These are phyloP conservation scores for Pristionchus pacificus DNA, from an alignment of 1,140 invertebrate species.

Conservation along the genomic window DNA sequence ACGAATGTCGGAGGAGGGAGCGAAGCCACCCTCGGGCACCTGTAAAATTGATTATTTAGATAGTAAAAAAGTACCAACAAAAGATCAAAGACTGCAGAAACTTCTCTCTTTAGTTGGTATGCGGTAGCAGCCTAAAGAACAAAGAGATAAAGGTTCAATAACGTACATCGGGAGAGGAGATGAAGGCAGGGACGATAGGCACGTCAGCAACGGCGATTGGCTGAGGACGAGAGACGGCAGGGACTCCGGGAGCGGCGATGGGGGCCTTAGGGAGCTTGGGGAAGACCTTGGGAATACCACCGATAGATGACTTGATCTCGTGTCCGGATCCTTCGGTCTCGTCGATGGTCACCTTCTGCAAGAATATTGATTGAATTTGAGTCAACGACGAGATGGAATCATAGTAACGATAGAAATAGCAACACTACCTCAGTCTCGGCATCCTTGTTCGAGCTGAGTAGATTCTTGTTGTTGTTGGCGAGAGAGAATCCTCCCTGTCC, in stretches of 20 bases:
- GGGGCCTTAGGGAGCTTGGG: slow-evolving; percentile 46
- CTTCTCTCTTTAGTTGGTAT: too few relatives aligned
- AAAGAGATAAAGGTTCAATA: slow-evolving; percentile 4
- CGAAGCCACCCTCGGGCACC: slow-evolving; percentile 54
- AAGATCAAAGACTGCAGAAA: too few relatives aligned
- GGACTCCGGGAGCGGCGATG: background rate
- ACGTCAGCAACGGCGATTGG: slow-evolving; percentile 3
- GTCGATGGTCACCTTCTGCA: slow-evolving; percentile 33
- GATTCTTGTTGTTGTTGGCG: slow-evolving; percentile 39
- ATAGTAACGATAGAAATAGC: slow-evolving; percentile 14
- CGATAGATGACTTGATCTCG: slow-evolving; percentile 40
- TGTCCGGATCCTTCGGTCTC: slow-evolving; percentile 35
- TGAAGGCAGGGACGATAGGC: slow-evolving; percentile 8
- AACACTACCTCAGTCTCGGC: slow-evolving; percentile 36
- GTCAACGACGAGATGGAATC: too few relatives aligned
- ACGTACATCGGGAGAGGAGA: background rate
- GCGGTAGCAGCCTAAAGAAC: slow-evolving; percentile 20
- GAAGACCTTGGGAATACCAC: slow-evolving; percentile 50
- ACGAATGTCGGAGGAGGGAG: slow-evolving; percentile 41
- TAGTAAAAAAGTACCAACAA: too few relatives aligned
- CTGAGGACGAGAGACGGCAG: background rate
- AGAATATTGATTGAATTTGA: slow-evolving; percentile 20
- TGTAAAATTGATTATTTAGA: slow-evolving; percentile 38
- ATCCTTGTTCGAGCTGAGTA: slow-evolving; percentile 40
- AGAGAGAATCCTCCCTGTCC: slow-evolving; percentile 52